Evolutionary conservation across 2,888 invertebrate genomes (phyloP), one percentile per base, ranked within the genome.

Genomic region (Aphodius granarius): DNA sequence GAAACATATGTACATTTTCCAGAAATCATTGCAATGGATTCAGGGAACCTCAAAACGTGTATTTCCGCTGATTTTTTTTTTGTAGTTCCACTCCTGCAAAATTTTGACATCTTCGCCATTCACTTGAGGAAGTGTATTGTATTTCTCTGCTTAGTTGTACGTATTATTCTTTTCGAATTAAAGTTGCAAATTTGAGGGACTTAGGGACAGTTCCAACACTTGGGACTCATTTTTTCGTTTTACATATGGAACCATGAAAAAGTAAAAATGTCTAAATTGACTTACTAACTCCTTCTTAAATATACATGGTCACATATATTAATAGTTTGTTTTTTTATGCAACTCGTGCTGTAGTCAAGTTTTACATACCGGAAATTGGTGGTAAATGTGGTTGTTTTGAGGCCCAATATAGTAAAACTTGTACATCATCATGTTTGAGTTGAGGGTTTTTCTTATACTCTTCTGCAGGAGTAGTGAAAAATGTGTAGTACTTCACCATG

Each of bases 311-410:
- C n/a, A n/a, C n/a, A n/a, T n/a, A n/a, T n/a, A n/a, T n/a, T n/a
- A n/a, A n/a, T n/a, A n/a, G n/a, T n/a, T n/a, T n/a, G 63, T n/a
- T n/a, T n/a, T n/a, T n/a, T n/a, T n/a, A n/a, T n/a, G n/a, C n/a
- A n/a, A n/a, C n/a, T n/a, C n/a, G n/a, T n/a, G n/a, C n/a, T n/a
- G n/a, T n/a, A n/a, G n/a, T n/a, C n/a, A n/a, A n/a, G n/a, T n/a
- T n/a, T n/a, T n/a, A n/a, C n/a, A n/a, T n/a, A 73, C 75, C 75
- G 17, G 16, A 17, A n/a, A 76, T 73, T 20, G 89, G 83, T 0
- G 92, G 90, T 76, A 94, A 85, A 84, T 94, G 93, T 0, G 93
- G 91, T 83, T 94, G 94, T 13, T 91, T 91, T 5, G 89, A 83
- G 23, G 90, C 86, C 94, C 94, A 94, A 22, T 90, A 88, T 64